Percentiles rank a stretch among this genome's conserved stretches.
Conservation (phyloP, 2,797 vertebrate genomes). For the Podargus strigoides region DNA sequence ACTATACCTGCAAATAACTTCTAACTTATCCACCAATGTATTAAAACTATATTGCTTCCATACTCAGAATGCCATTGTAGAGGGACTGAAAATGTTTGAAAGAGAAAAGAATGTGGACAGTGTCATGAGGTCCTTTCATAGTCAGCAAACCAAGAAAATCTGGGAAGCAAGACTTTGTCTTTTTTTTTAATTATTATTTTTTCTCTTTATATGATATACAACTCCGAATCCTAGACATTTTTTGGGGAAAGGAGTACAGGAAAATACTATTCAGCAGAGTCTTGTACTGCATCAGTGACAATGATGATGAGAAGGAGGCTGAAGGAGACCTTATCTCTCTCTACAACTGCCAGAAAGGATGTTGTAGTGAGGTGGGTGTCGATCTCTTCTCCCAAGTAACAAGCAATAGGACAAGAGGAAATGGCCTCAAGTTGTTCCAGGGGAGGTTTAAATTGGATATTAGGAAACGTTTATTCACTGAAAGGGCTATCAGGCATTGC, state of each 20-base stretch:
- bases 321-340: no score
- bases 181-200: no score
- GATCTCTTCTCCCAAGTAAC: no score
- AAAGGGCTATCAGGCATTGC: no score
- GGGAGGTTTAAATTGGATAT: no score
- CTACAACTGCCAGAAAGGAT: no score
- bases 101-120: background rate
- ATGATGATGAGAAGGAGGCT: no score
- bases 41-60: background rate
- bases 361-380: no score
- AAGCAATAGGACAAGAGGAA: no score
- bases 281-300: background rate
- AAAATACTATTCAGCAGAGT: background rate
- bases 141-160: background rate
- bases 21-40: background rate
- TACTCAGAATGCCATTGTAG: background rate
- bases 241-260: background rate
- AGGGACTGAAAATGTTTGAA: background rate
- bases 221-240: background rate
- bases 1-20: background rate
- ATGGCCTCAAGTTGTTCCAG: no score
- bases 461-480: no score
- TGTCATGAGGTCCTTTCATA: background rate
- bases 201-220: fast-evolving
- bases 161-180: background rate